These are phyloP conservation scores for Lacerta bilineata DNA, from an alignment of 2,797 vertebrate species.

Conservation along the genomic window DNA sequence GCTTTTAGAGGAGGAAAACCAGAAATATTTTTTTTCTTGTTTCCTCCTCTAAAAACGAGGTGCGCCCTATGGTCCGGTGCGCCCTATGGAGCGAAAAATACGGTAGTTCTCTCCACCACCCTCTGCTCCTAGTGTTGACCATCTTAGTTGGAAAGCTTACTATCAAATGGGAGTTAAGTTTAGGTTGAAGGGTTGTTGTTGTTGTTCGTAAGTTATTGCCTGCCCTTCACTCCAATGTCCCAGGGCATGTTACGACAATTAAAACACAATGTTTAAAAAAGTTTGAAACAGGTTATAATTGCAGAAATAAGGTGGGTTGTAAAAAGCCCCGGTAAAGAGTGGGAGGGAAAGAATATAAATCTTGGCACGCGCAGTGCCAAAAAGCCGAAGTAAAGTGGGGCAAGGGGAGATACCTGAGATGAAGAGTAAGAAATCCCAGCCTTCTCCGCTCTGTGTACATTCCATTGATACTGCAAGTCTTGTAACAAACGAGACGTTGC, in stretches of 20 bases:
- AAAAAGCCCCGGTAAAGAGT: no score
- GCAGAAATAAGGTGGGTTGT: no score
- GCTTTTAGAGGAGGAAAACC: no score
- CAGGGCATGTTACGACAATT: no score
- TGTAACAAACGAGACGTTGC: no score
- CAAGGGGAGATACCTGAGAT: slow-evolving; percentile 48
- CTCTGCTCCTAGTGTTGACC: background rate
- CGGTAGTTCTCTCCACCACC: background rate
- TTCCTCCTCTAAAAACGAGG: no score
- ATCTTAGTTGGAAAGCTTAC: accelerated
- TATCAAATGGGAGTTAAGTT: accelerated
- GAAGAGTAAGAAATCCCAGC: slow-evolving; percentile 47
- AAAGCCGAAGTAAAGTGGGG: slow-evolving; percentile 61
- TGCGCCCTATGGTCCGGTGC: no score
- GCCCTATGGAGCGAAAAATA: no score
- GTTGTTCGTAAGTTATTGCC: background rate
- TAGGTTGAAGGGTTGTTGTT: accelerated
- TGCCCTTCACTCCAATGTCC: no score
- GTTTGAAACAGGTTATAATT: no score
- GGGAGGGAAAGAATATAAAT: background rate
- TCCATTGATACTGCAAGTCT: slow-evolving; percentile 63
- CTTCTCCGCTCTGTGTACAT: slow-evolving; percentile 58
- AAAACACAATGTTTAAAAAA: no score
- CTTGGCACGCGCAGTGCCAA: slow-evolving; percentile 47
- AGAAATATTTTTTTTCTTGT: no score